These are phyloP conservation scores for Orientallactaga bullata DNA, from an alignment of 2,113 vertebrate species.

Conservation along the genomic window DNA sequence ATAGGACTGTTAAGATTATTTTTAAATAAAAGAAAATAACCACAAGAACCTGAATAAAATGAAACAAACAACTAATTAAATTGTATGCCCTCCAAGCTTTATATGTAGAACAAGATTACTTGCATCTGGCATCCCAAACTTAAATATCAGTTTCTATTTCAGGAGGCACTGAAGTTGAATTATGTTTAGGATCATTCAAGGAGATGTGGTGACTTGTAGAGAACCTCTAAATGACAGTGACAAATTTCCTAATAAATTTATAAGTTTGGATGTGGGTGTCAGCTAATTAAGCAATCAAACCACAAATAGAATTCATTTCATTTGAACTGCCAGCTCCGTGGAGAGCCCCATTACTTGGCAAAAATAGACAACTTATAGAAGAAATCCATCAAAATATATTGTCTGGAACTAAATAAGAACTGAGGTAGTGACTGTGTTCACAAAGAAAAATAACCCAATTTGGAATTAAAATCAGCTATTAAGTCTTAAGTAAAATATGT, in stretches of 20 bases:
- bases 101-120: neutral
- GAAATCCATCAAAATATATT: constrained; percentile 69
- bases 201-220: constrained; percentile 50
- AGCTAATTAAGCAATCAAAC: constrained; percentile 69
- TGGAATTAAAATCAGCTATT: constrained; percentile 27
- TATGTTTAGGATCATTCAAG: constrained; percentile 58
- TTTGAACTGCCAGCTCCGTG: constrained; percentile 64
- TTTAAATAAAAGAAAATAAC: neutral
- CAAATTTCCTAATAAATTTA: constrained; percentile 76
- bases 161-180: constrained; percentile 13
- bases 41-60: neutral
- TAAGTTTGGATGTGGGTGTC: constrained; percentile 53
- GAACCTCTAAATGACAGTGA: constrained; percentile 64
- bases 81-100: neutral
- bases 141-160: neutral
- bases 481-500: constrained; percentile 57
- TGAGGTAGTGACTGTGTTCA: constrained; percentile 67
- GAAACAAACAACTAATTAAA: constrained; percentile 21
- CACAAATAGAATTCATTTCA: constrained; percentile 69
- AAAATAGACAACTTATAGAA: constrained; percentile 42
- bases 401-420: constrained; percentile 73
- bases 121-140: neutral
- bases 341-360: constrained; percentile 54
- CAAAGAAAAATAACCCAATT: constrained; percentile 18
- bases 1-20: neutral